phyloP scores from a whole-genome alignment of 2,797 vertebrate genomes.

The Cirrhinus molitorella region DNA sequence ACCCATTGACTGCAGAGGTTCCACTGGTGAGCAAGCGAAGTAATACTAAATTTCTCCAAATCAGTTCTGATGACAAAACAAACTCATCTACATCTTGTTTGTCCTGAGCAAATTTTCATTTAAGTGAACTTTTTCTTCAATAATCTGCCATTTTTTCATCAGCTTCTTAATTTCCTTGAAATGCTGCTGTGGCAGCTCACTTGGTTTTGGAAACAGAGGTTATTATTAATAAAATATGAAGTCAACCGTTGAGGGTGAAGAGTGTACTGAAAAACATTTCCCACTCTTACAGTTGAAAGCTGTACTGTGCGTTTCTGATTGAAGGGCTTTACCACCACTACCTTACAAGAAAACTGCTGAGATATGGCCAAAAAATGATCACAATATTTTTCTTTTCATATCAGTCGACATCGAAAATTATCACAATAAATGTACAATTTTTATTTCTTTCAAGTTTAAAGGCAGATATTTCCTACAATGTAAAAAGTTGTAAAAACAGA shows the following conservation, averaged over 20 bases:
- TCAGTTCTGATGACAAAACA: not conserved
- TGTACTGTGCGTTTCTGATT: constrained; percentile 14
- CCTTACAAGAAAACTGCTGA: constrained; percentile 12
- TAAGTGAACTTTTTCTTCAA: not conserved
- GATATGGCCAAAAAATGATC: too few relatives aligned
- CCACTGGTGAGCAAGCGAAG: not conserved
- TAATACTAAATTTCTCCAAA: not conserved
- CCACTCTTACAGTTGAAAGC: not conserved
- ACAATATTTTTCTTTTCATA: too few relatives aligned
- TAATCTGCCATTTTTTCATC: not conserved
- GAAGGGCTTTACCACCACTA: not conserved
- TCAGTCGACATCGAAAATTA: too few relatives aligned
- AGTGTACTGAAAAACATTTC: not conserved
- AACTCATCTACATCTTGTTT: not conserved
- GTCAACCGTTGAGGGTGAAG: not conserved
- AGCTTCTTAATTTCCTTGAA: not conserved
- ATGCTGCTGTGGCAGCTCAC: not conserved
- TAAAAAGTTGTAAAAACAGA: too few relatives aligned
- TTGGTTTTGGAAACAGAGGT: not conserved
- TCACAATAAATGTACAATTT: too few relatives aligned
- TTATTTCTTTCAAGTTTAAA: too few relatives aligned
- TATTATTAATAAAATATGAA: constrained; percentile 21
- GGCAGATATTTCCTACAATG: too few relatives aligned
- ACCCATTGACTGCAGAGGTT: not conserved
- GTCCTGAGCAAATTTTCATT: not conserved